Evolutionary conservation across 2,113 vertebrate species (phyloP).

Genomic region (Aplodontia rufa): DNA sequence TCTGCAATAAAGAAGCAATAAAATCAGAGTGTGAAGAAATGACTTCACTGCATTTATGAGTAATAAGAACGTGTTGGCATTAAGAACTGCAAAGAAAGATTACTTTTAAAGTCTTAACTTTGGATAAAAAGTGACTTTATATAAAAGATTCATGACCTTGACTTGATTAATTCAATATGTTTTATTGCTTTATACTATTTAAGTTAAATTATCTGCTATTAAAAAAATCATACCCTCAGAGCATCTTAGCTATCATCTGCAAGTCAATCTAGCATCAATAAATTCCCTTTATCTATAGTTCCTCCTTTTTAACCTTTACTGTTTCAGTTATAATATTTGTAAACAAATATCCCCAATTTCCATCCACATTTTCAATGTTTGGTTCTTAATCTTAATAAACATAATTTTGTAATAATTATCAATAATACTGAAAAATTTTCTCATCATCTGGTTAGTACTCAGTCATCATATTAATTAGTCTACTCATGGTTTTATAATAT

Average conservation of each 20-base stretch:
- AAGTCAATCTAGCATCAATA: slow-evolving; percentile 52
- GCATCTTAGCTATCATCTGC: slow-evolving; percentile 47
- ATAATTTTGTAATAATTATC: not conserved
- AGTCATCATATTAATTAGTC: not conserved
- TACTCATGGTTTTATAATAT: not conserved
- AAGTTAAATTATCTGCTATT: slow-evolving; percentile 60
- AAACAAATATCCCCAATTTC: not conserved
- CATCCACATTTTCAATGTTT: not conserved
- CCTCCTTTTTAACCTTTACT: not conserved
- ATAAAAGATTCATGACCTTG: slow-evolving; percentile 72
- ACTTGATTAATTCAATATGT: slow-evolving; percentile 64
- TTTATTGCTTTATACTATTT: slow-evolving; percentile 67
- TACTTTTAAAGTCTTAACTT: slow-evolving; percentile 58
- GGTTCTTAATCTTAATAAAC: not conserved
- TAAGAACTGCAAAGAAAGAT: slow-evolving; percentile 66
- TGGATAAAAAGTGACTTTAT: slow-evolving; percentile 35
- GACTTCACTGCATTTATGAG: slow-evolving; percentile 49
- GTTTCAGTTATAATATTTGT: not conserved
- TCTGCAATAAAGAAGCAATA: slow-evolving; percentile 53
- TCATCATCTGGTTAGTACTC: not conserved
- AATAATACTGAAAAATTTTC: not conserved
- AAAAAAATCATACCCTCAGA: slow-evolving; percentile 38
- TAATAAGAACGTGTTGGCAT: slow-evolving; percentile 49
- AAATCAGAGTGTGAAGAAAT: slow-evolving; percentile 54
- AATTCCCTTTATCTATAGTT: slow-evolving; percentile 10